Evolutionary conservation across 2,113 vertebrate species (phyloP), one percentile per base, ranked within the genome.

Genomic region (Syrmaticus mikado): DNA sequence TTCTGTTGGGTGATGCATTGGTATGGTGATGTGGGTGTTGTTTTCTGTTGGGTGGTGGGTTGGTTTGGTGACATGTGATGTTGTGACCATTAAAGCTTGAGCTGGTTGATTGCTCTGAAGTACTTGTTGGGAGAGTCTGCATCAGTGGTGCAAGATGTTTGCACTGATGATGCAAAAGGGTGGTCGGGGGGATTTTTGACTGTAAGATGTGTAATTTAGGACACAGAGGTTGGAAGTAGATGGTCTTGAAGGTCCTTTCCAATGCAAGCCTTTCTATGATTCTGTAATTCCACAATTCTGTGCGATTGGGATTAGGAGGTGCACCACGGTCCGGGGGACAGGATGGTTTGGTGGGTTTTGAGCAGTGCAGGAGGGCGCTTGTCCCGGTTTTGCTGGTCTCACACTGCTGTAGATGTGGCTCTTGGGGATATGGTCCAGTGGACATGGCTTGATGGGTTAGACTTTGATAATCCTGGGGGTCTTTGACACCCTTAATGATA

Each of bases 151-250:
- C 24, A 38, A 62, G 60, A 25, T 27, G 36, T 36, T 25, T 61
- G 60, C 24, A 7, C 16, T 38, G 36, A 25, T 30, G 62, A 6
- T 30, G 40, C 40, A 30, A 43, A 40, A 24, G 27, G 28, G 11
- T 2, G 79, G 8, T 1, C 10, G 0, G 4, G 16, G 38, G 14
- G 15, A 2, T 2, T n/a, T 90, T 19, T 1, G 13, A 6, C 1
- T 4, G 28, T 28, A 1, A 28, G 2, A 6, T 6, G 45, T 6
- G 0, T 0, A 0, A 4, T 0, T 0, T 38, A 8, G 48, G 34
- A 41, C 9, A 1, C 24, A 14, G 55, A n/a, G 17, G 19, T 11
- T 58, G 32, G 32, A 58, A 58, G 55, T 20, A 32, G 55, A 20
- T 20, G 32, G 20, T n/a, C 55, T 20, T n/a, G 55, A n/a, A n/a